Conservation (phyloP, 2,113 vertebrate genomes). For the Aplodontia rufa region DNA sequence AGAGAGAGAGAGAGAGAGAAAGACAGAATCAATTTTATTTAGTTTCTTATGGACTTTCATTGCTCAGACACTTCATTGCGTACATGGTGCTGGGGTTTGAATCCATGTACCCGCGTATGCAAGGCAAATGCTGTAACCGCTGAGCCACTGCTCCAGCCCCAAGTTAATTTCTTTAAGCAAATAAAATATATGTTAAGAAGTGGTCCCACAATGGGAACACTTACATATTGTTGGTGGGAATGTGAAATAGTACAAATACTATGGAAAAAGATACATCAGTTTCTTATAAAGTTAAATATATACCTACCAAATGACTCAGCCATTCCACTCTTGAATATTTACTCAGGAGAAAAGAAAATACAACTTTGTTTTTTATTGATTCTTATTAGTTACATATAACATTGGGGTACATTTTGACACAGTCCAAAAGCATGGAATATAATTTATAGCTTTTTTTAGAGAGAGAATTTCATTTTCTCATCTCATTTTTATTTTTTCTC, state of each 20-base stretch:
- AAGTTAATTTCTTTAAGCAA: constrained; percentile 12
- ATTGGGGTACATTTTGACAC: too few species aligned
- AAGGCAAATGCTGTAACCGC: too few species aligned
- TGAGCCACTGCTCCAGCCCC: too few species aligned
- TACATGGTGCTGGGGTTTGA: too few species aligned
- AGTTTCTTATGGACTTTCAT: too few species aligned
- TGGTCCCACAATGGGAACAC: not conserved
- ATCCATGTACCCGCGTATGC: too few species aligned
- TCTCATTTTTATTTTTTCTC: too few species aligned
- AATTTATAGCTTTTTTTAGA: not conserved
- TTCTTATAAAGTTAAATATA: constrained; percentile 9
- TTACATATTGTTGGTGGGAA: not conserved
- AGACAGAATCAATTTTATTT: too few species aligned
- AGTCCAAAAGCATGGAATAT: too few species aligned
- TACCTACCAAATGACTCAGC: not conserved
- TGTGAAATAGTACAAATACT: not conserved
- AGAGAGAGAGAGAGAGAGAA: too few species aligned
- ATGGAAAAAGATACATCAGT: constrained; percentile 2
- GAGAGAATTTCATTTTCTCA: too few species aligned
- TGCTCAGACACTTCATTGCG: too few species aligned
- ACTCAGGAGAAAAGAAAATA: constrained; percentile 16
- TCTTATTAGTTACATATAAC: not conserved
- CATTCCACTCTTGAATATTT: not conserved
- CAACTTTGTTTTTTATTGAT: not conserved
- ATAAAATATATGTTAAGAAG: constrained; percentile 28